A percentile compares a stretch with the other conserved stretches of the same genome.
These are phyloP conservation scores for Emydura subglobosa DNA, from an alignment of 2,113 vertebrate species.

Conservation along the genomic window DNA sequence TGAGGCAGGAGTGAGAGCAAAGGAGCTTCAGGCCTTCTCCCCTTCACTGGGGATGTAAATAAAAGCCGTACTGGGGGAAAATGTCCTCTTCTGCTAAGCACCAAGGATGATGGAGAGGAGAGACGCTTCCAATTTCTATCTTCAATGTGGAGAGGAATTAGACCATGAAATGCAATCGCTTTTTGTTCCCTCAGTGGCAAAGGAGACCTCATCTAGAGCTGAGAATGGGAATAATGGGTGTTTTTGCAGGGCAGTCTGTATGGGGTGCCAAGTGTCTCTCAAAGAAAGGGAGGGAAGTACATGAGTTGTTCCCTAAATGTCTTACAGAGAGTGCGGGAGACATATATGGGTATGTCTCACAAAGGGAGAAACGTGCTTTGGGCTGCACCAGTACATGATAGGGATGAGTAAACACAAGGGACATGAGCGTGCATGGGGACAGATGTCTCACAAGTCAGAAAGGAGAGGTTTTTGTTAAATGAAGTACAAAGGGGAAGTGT, in stretches of 20 bases:
- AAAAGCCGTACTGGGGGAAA: conserved; percentile 66
- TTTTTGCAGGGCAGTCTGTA: conserved; percentile 8
- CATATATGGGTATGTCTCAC: not conserved
- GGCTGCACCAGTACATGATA: accelerated
- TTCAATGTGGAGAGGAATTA: not conserved
- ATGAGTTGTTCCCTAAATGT: not conserved
- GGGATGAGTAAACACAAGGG: not conserved
- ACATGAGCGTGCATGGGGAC: not conserved
- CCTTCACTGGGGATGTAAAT: not conserved
- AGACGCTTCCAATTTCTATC: not conserved
- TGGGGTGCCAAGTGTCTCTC: not conserved
- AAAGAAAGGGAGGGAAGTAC: not conserved
- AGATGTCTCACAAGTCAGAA: not conserved
- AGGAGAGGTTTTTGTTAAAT: not conserved
- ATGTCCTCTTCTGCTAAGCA: not conserved
- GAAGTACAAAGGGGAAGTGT: conserved; percentile 28
- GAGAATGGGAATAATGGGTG: not conserved
- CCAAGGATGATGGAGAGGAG: not conserved
- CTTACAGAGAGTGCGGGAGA: not conserved
- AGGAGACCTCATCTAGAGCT: not conserved
- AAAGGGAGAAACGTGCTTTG: not conserved
- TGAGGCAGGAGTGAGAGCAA: conserved; percentile 1
- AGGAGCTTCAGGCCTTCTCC: not conserved
- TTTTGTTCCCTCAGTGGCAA: not conserved
- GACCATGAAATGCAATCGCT: not conserved